phyloP scores from a whole-genome alignment of 2,888 invertebrate genomes.

The Andrena chrysosceles region DNA sequence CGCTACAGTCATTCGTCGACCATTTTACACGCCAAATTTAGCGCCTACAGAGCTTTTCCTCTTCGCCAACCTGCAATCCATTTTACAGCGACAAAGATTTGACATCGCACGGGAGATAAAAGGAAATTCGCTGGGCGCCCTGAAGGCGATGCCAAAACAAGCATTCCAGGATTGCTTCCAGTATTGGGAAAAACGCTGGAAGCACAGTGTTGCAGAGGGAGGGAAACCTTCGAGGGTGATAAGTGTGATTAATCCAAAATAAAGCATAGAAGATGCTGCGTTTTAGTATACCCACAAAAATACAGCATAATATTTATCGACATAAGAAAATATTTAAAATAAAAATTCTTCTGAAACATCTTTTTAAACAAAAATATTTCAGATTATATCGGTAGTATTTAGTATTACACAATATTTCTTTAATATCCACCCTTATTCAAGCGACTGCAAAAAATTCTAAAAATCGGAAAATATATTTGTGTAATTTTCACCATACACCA shows the following conservation, averaged over 20 bases:
- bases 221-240: not conserved
- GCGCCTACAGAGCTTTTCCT: constrained; percentile 1
- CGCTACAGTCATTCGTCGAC: constrained; percentile 1
- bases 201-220: not conserved
- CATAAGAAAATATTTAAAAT: too few relatives aligned
- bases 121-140: constrained; percentile 16
- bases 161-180: constrained; percentile 20
- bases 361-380: too few relatives aligned
- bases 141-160: constrained; percentile 31
- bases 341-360: not conserved
- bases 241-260: constrained; percentile 4
- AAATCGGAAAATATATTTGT: too few relatives aligned
- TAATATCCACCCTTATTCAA: too few relatives aligned
- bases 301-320: not conserved
- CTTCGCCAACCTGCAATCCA: constrained; percentile 33
- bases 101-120: constrained; percentile 23
- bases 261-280: not conserved
- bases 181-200: not conserved
- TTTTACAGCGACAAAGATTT: constrained; percentile 31
- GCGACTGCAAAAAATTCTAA: too few relatives aligned
- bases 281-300: not conserved
- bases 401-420: too few relatives aligned
- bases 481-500: too few relatives aligned
- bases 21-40: not conserved
- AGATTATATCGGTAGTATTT: too few relatives aligned